These are phyloP conservation scores for Drosophila acutilabella DNA, from an alignment of 2,888 invertebrate genomes.

Conservation along the genomic window DNA sequence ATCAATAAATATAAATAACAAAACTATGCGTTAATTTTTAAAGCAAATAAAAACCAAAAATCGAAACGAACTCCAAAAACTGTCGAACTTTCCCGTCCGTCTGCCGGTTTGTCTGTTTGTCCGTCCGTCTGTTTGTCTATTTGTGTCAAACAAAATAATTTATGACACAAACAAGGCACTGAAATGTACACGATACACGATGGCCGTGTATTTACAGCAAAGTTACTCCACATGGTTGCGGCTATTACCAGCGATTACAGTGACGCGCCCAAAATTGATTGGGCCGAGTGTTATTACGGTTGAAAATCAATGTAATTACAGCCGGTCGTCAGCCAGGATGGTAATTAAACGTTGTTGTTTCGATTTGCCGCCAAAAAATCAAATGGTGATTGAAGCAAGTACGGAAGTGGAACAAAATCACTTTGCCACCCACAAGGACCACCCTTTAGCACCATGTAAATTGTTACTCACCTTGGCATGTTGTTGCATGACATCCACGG, in stretches of 20 bases:
- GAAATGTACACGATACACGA: neutral
- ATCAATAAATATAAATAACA: slow-evolving; percentile 64
- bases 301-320: slow-evolving; percentile 77
- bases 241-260: slow-evolving; percentile 61
- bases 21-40: slow-evolving; percentile 71
- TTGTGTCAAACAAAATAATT: slow-evolving; percentile 70
- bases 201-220: slow-evolving; percentile 13
- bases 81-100: neutral
- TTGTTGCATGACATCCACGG: slow-evolving; percentile 89
- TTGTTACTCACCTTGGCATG: slow-evolving; percentile 89
- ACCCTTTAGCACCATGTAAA: neutral
- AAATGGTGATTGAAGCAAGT: slow-evolving; percentile 8
- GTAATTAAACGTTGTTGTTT: slow-evolving; percentile 57
- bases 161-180: slow-evolving; percentile 58
- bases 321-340: slow-evolving; percentile 35
- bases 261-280: slow-evolving; percentile 67
- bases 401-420: slow-evolving; percentile 7
- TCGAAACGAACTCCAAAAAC: slow-evolving; percentile 14
- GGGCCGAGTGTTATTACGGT: slow-evolving; percentile 36
- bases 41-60: slow-evolving; percentile 58
- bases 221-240: slow-evolving; percentile 38
- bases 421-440: neutral
- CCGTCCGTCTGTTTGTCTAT: slow-evolving; percentile 18
- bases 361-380: slow-evolving; percentile 61
- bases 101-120: neutral